Base-by-base conservation (phyloP, 2,888 invertebrate genomes). In the Drosophila barbarae region DNA sequence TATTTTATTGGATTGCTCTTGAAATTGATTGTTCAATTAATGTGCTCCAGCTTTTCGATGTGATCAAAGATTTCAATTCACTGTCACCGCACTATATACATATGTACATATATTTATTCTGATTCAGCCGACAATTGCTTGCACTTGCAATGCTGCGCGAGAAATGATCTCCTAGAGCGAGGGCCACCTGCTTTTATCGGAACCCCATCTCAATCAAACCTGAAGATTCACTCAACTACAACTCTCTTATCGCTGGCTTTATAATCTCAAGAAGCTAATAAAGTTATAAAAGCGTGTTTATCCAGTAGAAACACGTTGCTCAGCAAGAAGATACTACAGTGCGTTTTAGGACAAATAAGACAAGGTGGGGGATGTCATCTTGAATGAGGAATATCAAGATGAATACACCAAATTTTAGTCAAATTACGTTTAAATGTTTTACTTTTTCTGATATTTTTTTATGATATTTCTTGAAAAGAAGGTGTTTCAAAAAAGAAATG, bases 21-120 rank as follows among this genome's bases (percentile, higher is more conserved):
- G 52, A 35, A 50, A 50, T 26, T 71, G 38, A 53, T 72, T 66
- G 47, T 8, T 44, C 68, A 67, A 63, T 69, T 47, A 60, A 69
- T 69, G 39, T 56, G 41, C 41, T 52, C 28, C 18, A 49, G 13
- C 39, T 44, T 36, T 15, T 15, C 46, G 7, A 46, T 46, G 18
- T 18, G 8, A 44, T 49, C 15, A 9, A 41, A 36, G 30, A 69
- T 36, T 28, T 26, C 30, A 32, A 18, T 38, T 46, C 69, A 57
- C 42, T 21, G 49, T 39, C 26, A 35, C 34, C 10, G 21, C 34
- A 28, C 41, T 18, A 18, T 18, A 18, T 18, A 18, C 18, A 18
- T 35, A 51, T 26, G 9, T 36, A 2, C 12, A 35, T 46, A 12
- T 46, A 4, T 15, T 12, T 55, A 28, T 42, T 41, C 9, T 10